Evolutionary conservation across 2,888 invertebrate species (phyloP).

Genomic region (Leuctra nigra): DNA sequence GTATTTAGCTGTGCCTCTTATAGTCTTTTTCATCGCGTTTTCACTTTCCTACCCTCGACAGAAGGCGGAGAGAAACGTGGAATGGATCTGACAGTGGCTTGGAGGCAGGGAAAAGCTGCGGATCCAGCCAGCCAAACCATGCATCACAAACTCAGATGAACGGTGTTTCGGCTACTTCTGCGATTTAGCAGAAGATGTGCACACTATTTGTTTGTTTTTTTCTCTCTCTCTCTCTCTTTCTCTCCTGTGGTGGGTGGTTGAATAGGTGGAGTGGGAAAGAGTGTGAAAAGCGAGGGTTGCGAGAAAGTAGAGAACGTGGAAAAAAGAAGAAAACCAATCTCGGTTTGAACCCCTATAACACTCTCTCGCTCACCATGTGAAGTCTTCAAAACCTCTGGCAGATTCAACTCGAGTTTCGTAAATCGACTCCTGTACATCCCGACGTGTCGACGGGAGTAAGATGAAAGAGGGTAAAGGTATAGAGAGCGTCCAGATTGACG

Average conservation of each 20-base stretch:
- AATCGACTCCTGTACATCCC: neutral
- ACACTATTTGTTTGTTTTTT: too few species aligned
- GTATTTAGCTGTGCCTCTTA: neutral
- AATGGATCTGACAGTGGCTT: neutral
- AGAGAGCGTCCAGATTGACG: conserved; percentile 4
- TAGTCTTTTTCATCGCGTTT: neutral
- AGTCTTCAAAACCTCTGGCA: conserved; percentile 3
- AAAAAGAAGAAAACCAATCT: conserved; percentile 5
- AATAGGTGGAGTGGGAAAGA: neutral
- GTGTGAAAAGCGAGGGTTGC: neutral
- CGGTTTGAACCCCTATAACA: neutral
- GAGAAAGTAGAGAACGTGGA: too few species aligned
- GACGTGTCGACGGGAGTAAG: neutral
- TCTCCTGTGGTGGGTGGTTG: neutral
- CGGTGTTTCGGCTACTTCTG: neutral
- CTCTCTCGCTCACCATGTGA: conserved; percentile 1
- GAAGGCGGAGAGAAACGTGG: neutral
- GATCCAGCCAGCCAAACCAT: neutral
- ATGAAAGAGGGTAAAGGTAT: neutral
- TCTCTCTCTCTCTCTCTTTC: too few species aligned
- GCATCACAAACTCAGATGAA: neutral
- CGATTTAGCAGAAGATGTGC: too few species aligned
- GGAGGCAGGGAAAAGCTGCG: neutral
- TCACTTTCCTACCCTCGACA: neutral
- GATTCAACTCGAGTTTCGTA: neutral